Evolutionary conservation across 2,113 vertebrate species (phyloP), one percentile per base, ranked within the genome.

Genomic region (Chlamydotis undulata): DNA sequence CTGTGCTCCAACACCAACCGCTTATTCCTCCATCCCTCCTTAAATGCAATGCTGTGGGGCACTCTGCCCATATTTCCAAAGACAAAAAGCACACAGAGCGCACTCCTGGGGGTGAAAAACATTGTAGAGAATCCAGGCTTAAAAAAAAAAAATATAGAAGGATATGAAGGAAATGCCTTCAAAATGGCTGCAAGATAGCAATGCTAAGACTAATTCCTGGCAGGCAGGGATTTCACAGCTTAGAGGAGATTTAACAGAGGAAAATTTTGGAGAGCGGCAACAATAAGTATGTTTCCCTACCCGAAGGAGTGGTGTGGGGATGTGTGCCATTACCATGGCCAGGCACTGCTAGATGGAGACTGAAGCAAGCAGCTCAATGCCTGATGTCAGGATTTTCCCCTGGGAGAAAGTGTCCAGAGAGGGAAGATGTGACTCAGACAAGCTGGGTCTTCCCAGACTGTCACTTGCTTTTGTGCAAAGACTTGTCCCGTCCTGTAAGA

Each of bases 241-340:
- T 39, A 50, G 33, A 70, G 73, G 53, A 64, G 75, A 47, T 37
- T 76, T 70, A 17, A 5, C 4, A 47, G 55, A 57, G 65, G 47
- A 52, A 68, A 84, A 16, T 37, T 1, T 47, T 60, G 60, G 39
- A 83, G 21, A 45, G 8, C 22, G 50, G 37, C n/a, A 39, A 21
- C 2, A 3, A 1, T 12, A 50, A 10, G 25, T 19, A 23, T 0
- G 0, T 28, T 79, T 67, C 75, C 41, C 31, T 45, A 4, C 3
- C 19, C 9, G 37, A 43, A 82, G 18, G 6, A 18, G 3, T 14
- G 37, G 4, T 22, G n/a, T 45, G 37, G 37, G 29, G 41, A 16
- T 6, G 19, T 24, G 47, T 53, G 60, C 39, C 0, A 0, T 33
- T 78, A 28, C 21, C 10, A 3, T 24, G 33, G 28, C n/a, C 0